These are phyloP conservation scores for Diuraphis noxia DNA, from an alignment of 1,140 invertebrate species.

Conservation along the genomic window DNA sequence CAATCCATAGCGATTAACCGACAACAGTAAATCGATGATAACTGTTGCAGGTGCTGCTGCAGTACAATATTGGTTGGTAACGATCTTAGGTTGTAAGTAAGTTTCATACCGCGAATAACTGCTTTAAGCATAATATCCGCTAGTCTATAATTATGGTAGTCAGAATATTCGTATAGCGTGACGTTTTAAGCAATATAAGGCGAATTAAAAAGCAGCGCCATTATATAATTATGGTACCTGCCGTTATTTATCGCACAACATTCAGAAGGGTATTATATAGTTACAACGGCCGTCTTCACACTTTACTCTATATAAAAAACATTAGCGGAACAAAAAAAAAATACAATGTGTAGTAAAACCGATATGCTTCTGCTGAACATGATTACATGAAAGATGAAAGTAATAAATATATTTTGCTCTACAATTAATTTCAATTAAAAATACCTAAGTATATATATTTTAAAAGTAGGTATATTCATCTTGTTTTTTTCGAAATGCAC, in stretches of 20 bases:
- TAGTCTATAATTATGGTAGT: constrained; percentile 4
- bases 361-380: neutral
- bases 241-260: neutral
- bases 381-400: neutral
- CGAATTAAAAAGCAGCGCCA: neutral
- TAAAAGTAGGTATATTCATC: neutral
- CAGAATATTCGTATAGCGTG: neutral
- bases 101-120: neutral
- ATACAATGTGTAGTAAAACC: neutral
- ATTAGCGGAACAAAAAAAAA: constrained; percentile 9
- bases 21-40: neutral
- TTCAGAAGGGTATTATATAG: neutral
- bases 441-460: too few relatives aligned
- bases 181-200: neutral
- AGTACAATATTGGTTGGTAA: neutral
- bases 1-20: neutral
- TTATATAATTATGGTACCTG: neutral
- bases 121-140: neutral
- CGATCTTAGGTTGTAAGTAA: neutral
- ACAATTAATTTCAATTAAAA: neutral
- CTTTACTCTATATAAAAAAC: neutral
- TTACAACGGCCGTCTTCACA: neutral
- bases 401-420: neutral
- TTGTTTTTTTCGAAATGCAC: neutral
- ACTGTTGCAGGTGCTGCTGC: neutral